Evolutionary conservation across 2,888 invertebrate species (phyloP).

Genomic region (Cantharis nigra): DNA sequence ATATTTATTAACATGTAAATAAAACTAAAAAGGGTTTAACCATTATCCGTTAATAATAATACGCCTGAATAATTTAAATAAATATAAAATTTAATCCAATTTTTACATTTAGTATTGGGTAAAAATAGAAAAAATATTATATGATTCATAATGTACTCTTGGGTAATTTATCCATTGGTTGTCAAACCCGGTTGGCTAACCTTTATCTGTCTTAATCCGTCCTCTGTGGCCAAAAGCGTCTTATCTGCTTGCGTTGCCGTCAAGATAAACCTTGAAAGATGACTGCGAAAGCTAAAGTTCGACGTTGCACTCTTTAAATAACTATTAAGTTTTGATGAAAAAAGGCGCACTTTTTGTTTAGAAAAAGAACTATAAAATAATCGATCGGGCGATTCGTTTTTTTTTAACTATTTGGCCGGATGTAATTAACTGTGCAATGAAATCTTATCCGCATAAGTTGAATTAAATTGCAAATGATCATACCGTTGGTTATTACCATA

Average conservation of each 20-base stretch:
- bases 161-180: conserved; percentile 50
- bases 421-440: conserved; percentile 26
- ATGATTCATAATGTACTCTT: conserved; percentile 41
- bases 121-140: neutral
- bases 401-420: conserved; percentile 12
- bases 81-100: neutral
- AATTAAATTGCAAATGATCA: conserved; percentile 30
- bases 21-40: neutral
- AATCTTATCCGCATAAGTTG: conserved; percentile 14
- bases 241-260: conserved; percentile 47
- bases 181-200: conserved; percentile 49
- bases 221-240: conserved; percentile 45
- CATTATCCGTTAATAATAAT: neutral
- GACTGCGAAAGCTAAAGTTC: conserved; percentile 47
- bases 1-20: neutral
- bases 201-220: conserved; percentile 54
- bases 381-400: neutral
- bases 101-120: neutral
- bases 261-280: conserved; percentile 49
- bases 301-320: conserved; percentile 46
- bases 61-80: neutral
- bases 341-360: conserved; percentile 22
- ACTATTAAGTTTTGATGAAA: conserved; percentile 43
- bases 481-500: conserved; percentile 31
- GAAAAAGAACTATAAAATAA: conserved; percentile 1